phyloP scores from a whole-genome alignment of 2,797 vertebrate species.

The Melanotaenia boesemani region DNA sequence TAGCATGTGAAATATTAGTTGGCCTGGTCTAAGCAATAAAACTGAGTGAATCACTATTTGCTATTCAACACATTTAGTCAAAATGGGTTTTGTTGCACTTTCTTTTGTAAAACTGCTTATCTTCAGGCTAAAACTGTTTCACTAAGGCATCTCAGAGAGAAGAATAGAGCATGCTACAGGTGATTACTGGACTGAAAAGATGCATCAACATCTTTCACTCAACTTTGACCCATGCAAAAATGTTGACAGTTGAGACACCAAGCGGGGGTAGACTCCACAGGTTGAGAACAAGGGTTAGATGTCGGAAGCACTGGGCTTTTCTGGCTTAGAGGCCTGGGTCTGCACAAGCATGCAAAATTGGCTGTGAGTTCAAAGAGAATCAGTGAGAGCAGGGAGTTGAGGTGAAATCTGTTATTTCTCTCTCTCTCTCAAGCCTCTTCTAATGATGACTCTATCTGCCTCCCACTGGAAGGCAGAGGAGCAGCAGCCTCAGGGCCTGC shows the following conservation, averaged over 20 bases:
- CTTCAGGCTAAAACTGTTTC: slow-evolving; percentile 46
- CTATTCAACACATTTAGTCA: slow-evolving; percentile 36
- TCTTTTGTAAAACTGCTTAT: slow-evolving; percentile 39
- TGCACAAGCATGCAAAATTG: slow-evolving; percentile 74
- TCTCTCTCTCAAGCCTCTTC: slow-evolving; percentile 59
- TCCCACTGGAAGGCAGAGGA: slow-evolving; percentile 72
- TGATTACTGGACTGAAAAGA: slow-evolving; percentile 53
- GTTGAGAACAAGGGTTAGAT: slow-evolving; percentile 64
- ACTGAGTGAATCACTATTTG: slow-evolving; percentile 23
- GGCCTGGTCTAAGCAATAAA: slow-evolving; percentile 19
- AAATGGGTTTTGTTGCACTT: slow-evolving; percentile 35
- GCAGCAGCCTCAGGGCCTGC: slow-evolving; percentile 61
- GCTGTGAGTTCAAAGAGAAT: slow-evolving; percentile 82
- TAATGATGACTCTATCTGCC: slow-evolving; percentile 81
- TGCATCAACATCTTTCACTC: slow-evolving; percentile 54
- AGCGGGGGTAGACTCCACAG: slow-evolving; percentile 50
- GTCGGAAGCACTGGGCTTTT: slow-evolving; percentile 65
- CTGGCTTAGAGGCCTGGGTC: slow-evolving; percentile 67
- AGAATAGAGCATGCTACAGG: slow-evolving; percentile 50
- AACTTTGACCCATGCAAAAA: slow-evolving; percentile 57
- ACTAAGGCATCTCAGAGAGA: slow-evolving; percentile 41
- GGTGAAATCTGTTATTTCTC: slow-evolving; percentile 71
- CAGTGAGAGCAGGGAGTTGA: slow-evolving; percentile 67
- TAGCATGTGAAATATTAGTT: slow-evolving; percentile 26
- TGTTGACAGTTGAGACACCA: slow-evolving; percentile 42